These are phyloP conservation scores for Drosophila acutilabella DNA, from an alignment of 2,888 invertebrate species.

Conservation along the genomic window DNA sequence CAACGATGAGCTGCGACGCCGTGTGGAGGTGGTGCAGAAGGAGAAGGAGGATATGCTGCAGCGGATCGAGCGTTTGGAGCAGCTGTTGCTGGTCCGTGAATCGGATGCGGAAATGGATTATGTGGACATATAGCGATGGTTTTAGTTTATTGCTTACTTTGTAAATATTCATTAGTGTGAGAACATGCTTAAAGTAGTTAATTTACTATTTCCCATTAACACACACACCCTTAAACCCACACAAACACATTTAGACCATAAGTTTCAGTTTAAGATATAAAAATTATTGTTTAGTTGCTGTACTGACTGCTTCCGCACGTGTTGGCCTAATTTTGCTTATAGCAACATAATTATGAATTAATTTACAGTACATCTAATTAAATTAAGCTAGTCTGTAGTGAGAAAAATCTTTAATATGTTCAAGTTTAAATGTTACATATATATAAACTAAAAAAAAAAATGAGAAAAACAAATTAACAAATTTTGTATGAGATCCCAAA, in stretches of 20 bases:
- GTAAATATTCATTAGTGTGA: constrained; percentile 54
- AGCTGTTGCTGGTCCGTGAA: constrained; percentile 71
- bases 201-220: constrained; percentile 22
- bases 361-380: constrained; percentile 10
- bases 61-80: constrained; percentile 83
- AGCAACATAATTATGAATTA: constrained; percentile 32
- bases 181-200: constrained; percentile 16
- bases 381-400: constrained; percentile 14
- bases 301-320: constrained; percentile 47
- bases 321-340: constrained; percentile 48
- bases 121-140: constrained; percentile 57
- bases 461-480: constrained; percentile 1
- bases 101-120: constrained; percentile 60
- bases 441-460: constrained; percentile 13
- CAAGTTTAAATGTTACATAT: constrained; percentile 61
- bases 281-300: constrained; percentile 23
- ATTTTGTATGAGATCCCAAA: constrained; percentile 39
- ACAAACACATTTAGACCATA: no score
- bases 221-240: no score
- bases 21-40: constrained; percentile 81
- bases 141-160: constrained; percentile 36
- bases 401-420: constrained; percentile 37
- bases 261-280: constrained; percentile 11
- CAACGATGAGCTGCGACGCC: constrained; percentile 81
- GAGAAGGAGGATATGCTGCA: constrained; percentile 82